phyloP scores from a whole-genome alignment of 2,888 invertebrate species.

The Clostera curtula region DNA sequence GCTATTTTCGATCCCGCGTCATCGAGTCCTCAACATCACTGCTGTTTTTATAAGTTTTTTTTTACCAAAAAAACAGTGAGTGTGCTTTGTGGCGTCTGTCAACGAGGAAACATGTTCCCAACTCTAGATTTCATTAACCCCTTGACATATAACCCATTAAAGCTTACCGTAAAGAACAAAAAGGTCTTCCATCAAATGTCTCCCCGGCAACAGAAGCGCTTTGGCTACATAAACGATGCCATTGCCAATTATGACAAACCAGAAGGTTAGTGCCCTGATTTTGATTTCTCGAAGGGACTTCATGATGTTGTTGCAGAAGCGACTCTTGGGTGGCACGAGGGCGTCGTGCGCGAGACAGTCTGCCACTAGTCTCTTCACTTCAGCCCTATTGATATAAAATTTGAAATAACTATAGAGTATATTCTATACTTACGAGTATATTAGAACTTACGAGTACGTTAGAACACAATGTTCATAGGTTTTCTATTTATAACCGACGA shows the following conservation, averaged over 20 bases:
- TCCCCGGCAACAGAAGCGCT: conserved; percentile 35
- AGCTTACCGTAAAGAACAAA: conserved; percentile 32
- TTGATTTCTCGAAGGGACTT: conserved; percentile 32
- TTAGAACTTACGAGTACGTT: background rate
- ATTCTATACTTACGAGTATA: background rate
- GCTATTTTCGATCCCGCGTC: no score
- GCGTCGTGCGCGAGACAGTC: conserved; percentile 29
- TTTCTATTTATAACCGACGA: no score
- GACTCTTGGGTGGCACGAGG: conserved; percentile 19
- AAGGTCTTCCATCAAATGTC: conserved; percentile 39
- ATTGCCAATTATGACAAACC: conserved; percentile 34
- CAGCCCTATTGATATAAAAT: conserved; percentile 20
- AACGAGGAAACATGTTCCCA: no score
- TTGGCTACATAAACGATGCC: conserved; percentile 29
- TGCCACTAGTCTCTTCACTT: conserved; percentile 28
- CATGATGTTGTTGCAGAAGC: conserved; percentile 33
- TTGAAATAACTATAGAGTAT: background rate
- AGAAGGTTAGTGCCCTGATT: conserved; percentile 36
- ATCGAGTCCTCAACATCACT: no score
- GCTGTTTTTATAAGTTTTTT: no score
- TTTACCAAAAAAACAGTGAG: no score
- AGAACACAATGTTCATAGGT: no score
- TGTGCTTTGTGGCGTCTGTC: no score
- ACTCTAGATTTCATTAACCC: no score
- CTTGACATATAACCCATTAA: background rate